These are phyloP conservation scores for Shargacucullia verbasci DNA, from an alignment of 2,888 invertebrate genomes.

Conservation along the genomic window DNA sequence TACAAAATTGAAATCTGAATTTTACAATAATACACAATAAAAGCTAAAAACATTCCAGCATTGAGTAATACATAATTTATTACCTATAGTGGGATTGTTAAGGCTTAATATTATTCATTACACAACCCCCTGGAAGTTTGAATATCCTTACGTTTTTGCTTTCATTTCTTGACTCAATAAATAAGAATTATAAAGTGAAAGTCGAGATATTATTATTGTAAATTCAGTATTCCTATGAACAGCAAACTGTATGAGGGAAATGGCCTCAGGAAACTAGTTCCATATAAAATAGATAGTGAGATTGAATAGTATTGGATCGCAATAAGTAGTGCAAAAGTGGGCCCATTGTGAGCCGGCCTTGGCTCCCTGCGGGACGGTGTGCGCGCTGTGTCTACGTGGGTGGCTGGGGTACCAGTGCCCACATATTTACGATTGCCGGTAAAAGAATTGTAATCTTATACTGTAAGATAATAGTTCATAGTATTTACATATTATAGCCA, in stretches of 20 bases:
- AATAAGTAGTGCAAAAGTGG: conserved; percentile 80
- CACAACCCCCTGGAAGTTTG: conserved; percentile 11
- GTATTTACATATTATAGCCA: conserved; percentile 32
- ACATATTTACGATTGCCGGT: conserved; percentile 50
- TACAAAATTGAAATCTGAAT: conserved; percentile 22
- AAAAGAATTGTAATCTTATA: conserved; percentile 49
- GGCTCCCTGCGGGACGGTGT: conserved; percentile 70
- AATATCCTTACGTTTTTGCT: conserved; percentile 5
- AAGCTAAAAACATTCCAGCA: conserved; percentile 13
- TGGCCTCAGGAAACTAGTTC: conserved; percentile 83
- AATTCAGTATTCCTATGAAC: conserved; percentile 74
- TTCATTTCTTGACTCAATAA: conserved; percentile 17
- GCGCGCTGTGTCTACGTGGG: conserved; percentile 73
- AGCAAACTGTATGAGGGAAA: conserved; percentile 66
- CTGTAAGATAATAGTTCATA: conserved; percentile 39
- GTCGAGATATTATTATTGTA: conserved; percentile 55
- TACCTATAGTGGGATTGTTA: conserved; percentile 8
- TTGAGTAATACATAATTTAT: conserved; percentile 26
- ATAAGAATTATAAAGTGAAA: conserved; percentile 57
- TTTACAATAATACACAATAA: conserved; percentile 8
- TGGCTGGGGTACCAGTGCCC: conserved; percentile 62
- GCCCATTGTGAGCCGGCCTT: conserved; percentile 83
- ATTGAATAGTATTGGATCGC: conserved; percentile 84
- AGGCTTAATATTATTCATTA: conserved; percentile 18
- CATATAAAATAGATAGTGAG: conserved; percentile 83